A percentile compares a stretch with the other conserved stretches of the same genome.
Evolutionary conservation across 2,113 vertebrate genomes (phyloP).

Genomic region (Panthera uncia): DNA sequence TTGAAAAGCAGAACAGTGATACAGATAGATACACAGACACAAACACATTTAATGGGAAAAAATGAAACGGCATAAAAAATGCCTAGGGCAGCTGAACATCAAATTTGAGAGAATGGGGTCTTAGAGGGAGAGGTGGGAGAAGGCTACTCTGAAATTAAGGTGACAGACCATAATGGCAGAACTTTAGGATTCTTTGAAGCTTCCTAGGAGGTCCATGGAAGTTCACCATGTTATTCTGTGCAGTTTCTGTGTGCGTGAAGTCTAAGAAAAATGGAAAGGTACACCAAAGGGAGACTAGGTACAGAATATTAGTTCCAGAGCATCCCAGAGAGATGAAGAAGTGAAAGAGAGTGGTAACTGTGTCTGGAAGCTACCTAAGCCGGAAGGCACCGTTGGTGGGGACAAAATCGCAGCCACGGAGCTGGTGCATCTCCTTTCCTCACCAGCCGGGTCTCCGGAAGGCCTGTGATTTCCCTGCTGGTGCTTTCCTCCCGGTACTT

Average conservation of each 20-base stretch:
- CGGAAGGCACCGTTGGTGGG: neutral
- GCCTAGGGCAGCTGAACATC: neutral
- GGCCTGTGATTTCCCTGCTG: neutral
- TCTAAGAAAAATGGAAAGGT: neutral
- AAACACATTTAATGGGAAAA: neutral
- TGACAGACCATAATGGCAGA: neutral
- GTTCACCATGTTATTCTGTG: neutral
- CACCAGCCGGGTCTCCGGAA: fast-evolving
- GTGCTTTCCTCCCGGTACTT: neutral
- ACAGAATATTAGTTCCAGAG: neutral
- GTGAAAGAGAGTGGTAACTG: neutral
- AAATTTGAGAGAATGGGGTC: neutral
- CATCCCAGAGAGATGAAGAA: neutral
- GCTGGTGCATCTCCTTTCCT: neutral
- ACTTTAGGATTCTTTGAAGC: neutral
- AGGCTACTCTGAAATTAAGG: neutral
- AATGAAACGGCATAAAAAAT: neutral
- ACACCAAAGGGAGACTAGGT: neutral
- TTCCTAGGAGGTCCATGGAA: neutral
- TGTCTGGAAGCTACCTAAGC: neutral
- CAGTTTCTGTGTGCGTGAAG: neutral
- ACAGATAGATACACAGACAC: neutral
- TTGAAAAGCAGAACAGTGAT: neutral
- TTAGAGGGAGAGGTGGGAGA: neutral
- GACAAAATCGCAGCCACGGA: neutral